Conservation (phyloP, 92 coral and sea anemone species). For the Siderastrea radians region DNA sequence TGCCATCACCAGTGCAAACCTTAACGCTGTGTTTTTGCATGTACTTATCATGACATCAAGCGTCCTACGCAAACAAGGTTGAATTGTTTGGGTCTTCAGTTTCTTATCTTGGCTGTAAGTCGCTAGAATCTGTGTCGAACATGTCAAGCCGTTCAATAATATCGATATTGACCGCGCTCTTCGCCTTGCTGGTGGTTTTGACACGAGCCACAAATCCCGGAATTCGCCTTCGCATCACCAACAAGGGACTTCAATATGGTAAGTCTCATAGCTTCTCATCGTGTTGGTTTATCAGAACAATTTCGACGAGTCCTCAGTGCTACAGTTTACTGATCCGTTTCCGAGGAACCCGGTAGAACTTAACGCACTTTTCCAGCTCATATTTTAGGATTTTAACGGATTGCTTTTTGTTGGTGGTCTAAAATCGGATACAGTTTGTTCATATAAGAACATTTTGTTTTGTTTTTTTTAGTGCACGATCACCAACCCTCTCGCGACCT, state of each 20-base stretch:
- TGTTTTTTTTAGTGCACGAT: too few species aligned
- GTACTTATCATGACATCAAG: too few species aligned
- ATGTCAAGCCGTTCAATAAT: neutral
- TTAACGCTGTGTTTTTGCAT: too few species aligned
- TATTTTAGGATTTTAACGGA: too few species aligned
- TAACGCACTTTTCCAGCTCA: too few species aligned
- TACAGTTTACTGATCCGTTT: neutral
- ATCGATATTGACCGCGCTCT: neutral
- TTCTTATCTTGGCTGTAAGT: neutral
- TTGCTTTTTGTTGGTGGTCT: too few species aligned
- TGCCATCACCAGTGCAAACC: too few species aligned
- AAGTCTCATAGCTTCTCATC: constrained; percentile 7
- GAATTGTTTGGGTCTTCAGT: neutral
- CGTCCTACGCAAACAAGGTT: too few species aligned
- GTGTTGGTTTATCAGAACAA: neutral
- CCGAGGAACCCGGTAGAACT: too few species aligned
- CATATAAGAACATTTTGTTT: too few species aligned
- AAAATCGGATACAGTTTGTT: too few species aligned
- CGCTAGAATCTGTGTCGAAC: neutral
- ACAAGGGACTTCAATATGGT: constrained; percentile 88
- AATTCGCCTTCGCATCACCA: constrained; percentile 82
- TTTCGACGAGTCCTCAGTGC: neutral
- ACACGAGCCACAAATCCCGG: constrained; percentile 76
- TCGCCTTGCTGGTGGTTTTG: neutral
- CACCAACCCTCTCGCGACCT: too few species aligned